Evolutionary conservation across 2,888 invertebrate species (phyloP).

Genomic region (Noctuana brunneofusca): DNA sequence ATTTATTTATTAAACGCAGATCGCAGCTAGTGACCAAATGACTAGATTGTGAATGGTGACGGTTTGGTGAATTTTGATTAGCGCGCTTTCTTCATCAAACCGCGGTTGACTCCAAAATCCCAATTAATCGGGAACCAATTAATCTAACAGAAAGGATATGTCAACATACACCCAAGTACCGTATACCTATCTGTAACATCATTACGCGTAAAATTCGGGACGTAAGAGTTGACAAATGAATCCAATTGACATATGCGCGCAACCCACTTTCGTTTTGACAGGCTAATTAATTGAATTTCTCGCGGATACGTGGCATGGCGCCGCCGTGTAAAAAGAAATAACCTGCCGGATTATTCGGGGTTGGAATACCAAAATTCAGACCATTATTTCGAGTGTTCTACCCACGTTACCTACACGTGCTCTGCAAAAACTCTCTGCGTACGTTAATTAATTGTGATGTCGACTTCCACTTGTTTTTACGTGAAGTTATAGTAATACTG

Average conservation of each 20-base stretch:
- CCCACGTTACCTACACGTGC: not conserved
- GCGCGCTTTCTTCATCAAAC: not conserved
- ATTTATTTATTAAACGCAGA: too few species aligned
- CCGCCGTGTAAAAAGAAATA: conserved; percentile 25
- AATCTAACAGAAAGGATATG: conserved; percentile 5
- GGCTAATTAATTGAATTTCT: conserved; percentile 54
- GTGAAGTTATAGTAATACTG: not conserved
- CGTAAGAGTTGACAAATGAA: conserved; percentile 31
- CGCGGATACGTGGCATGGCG: conserved; percentile 26
- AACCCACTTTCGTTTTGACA: conserved; percentile 51
- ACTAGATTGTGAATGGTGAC: too few species aligned
- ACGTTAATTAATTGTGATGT: not conserved
- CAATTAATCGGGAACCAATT: conserved; percentile 18
- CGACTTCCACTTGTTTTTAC: not conserved
- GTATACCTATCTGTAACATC: conserved; percentile 1
- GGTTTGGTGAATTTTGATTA: too few species aligned
- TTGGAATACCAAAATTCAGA: conserved; percentile 7
- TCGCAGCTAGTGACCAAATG: too few species aligned
- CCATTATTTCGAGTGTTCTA: conserved; percentile 20
- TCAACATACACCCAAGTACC: not conserved
- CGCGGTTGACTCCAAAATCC: not conserved
- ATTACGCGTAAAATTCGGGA: conserved; percentile 20
- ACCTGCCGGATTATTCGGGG: conserved; percentile 12
- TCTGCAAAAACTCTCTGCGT: not conserved
- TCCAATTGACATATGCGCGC: conserved; percentile 42